Evolutionary conservation across 1,140 invertebrate genomes (phyloP).

Genomic region (Himalopsyche phryganea): DNA sequence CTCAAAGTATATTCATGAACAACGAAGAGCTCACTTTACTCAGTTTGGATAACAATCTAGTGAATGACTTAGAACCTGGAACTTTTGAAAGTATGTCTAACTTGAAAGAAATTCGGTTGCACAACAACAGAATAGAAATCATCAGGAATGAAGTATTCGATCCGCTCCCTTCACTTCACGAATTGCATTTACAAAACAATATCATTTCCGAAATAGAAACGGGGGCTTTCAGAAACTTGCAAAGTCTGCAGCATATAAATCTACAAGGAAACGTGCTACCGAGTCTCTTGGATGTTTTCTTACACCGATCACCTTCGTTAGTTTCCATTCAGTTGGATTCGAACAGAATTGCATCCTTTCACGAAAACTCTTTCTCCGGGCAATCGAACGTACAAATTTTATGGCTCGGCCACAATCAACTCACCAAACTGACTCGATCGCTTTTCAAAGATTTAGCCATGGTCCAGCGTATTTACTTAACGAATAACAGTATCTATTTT

Average conservation of each 20-base stretch:
- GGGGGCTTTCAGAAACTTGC: conserved; percentile 77
- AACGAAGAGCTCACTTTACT: conserved; percentile 75
- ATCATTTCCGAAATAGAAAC: conserved; percentile 74
- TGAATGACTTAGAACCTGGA: conserved; percentile 73
- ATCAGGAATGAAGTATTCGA: conserved; percentile 78
- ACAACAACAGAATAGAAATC: conserved; percentile 76
- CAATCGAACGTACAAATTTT: conserved; percentile 80
- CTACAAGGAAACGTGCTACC: conserved; percentile 77
- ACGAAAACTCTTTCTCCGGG: conserved; percentile 73
- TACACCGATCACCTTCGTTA: conserved; percentile 67
- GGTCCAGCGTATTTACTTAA: conserved; percentile 76
- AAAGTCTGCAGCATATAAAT: conserved; percentile 84
- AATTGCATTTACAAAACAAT: conserved; percentile 86
- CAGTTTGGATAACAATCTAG: conserved; percentile 87
- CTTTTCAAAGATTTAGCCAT: conserved; percentile 72
- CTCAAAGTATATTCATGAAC: conserved; percentile 67
- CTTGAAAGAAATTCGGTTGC: conserved; percentile 77
- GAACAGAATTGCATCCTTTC: conserved; percentile 73
- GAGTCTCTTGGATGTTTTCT: conserved; percentile 77
- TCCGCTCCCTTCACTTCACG: conserved; percentile 72
- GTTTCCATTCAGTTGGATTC: conserved; percentile 82
- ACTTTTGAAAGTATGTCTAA: conserved; percentile 72
- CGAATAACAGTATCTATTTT: conserved; percentile 74
- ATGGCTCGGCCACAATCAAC: conserved; percentile 80
- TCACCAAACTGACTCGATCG: conserved; percentile 66